Percentiles rank a stretch among this genome's conserved stretches.
phyloP scores from a whole-genome alignment of 1,140 invertebrate species.

The Cotesia chilonis region DNA sequence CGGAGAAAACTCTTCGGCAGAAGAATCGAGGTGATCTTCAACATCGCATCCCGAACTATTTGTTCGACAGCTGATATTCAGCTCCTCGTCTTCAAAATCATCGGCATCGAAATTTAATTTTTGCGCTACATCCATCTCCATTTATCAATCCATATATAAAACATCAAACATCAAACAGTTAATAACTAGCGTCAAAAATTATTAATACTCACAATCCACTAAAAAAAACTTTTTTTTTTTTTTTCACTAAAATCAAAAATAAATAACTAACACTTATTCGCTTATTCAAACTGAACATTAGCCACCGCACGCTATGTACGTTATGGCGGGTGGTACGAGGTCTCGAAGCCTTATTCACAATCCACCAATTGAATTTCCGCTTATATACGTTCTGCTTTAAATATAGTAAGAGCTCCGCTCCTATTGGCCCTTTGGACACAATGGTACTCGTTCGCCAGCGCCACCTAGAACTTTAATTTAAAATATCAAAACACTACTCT shows the following conservation, averaged over 20 bases:
- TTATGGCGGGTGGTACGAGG: conserved; percentile 49
- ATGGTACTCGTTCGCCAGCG: conserved; percentile 36
- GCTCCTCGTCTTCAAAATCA: conserved; percentile 58
- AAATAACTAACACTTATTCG: neutral
- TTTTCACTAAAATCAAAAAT: conserved; percentile 19
- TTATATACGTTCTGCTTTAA: neutral
- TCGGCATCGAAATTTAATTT: conserved; percentile 56
- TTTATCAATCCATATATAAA: conserved; percentile 43
- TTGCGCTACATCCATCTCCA: conserved; percentile 55
- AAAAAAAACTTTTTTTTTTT: conserved; percentile 14
- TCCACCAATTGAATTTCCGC: conserved; percentile 27
- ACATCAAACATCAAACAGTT: neutral
- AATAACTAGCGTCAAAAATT: neutral
- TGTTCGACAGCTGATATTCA: conserved; percentile 56
- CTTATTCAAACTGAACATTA: conserved; percentile 49
- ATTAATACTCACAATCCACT: neutral
- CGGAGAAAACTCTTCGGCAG: conserved; percentile 54
- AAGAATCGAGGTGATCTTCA: conserved; percentile 58
- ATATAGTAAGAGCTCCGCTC: conserved; percentile 14
- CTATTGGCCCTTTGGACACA: conserved; percentile 43
- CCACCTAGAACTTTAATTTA: conserved; percentile 41
- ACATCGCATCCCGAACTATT: conserved; percentile 59
- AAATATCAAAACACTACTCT: neutral
- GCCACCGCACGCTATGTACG: conserved; percentile 51
- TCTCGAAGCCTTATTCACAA: conserved; percentile 8